phyloP scores from a whole-genome alignment of 2,797 vertebrate species.

The Tragopan temminckii region DNA sequence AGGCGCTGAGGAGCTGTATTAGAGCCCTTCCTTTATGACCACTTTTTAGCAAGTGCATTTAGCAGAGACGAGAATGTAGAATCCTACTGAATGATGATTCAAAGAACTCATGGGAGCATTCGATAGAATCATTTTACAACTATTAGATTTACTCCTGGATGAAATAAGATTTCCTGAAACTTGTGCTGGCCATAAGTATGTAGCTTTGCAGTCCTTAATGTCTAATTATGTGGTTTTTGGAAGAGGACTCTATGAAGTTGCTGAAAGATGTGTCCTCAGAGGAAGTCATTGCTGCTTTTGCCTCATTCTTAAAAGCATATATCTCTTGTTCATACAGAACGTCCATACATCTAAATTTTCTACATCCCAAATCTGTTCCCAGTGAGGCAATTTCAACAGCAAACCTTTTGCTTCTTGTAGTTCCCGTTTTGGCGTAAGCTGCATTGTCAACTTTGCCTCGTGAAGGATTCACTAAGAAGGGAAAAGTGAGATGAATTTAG shows the following conservation, averaged over 20 bases:
- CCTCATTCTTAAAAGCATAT: neutral
- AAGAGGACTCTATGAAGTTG: neutral
- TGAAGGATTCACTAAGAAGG: neutral
- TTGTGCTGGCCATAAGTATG: neutral
- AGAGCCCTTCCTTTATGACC: neutral
- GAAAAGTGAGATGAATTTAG: neutral
- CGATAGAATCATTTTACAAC: neutral
- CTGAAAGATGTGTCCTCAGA: neutral
- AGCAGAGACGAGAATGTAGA: neutral
- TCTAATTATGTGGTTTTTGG: neutral
- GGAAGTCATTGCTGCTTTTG: neutral
- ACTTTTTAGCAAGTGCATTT: neutral
- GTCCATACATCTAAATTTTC: neutral
- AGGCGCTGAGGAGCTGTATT: neutral
- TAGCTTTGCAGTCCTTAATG: neutral
- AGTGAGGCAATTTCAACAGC: neutral
- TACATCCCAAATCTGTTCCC: neutral
- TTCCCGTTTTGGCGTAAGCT: neutral
- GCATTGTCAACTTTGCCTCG: neutral
- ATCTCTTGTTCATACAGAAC: neutral
- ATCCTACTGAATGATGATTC: neutral
- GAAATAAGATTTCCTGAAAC: neutral
- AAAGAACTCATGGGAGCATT: neutral
- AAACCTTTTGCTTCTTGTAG: neutral
- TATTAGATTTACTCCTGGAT: neutral